These are phyloP conservation scores for Malacoraja senta DNA, from an alignment of 2,797 vertebrate species.

Conservation along the genomic window DNA sequence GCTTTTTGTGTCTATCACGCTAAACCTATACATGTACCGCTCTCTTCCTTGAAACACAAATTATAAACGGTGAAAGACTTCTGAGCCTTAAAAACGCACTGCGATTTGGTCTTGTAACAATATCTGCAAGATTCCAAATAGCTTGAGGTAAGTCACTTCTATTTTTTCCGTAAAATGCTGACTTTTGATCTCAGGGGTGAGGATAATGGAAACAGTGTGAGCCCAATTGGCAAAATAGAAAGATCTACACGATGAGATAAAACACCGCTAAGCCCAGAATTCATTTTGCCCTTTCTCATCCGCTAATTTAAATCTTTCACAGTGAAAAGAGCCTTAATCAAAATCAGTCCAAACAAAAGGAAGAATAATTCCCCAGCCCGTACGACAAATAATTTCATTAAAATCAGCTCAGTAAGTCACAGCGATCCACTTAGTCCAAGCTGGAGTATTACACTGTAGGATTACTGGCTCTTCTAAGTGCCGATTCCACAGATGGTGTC, in stretches of 20 bases:
- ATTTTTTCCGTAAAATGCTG: background rate
- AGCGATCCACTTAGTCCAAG: constrained; percentile 15
- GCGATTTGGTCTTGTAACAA: background rate
- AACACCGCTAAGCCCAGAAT: background rate
- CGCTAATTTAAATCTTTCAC: background rate
- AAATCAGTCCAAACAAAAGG: background rate
- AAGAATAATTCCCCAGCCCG: background rate
- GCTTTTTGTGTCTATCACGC: no score
- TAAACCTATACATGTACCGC: no score
- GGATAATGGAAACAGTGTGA: background rate
- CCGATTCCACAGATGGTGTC: constrained; percentile 32
- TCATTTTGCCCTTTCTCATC: background rate
- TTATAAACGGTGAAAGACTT: background rate
- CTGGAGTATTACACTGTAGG: background rate
- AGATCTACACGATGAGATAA: background rate
- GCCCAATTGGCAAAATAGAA: background rate
- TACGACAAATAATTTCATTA: constrained; percentile 36
- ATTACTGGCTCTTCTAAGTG: constrained; percentile 24
- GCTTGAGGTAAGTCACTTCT: background rate
- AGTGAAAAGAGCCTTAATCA: background rate
- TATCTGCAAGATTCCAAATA: background rate
- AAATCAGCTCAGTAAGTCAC: constrained; percentile 14
- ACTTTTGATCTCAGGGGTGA: background rate
- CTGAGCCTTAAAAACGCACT: background rate
- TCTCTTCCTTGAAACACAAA: background rate